These are phyloP conservation scores for Chrysemys picta DNA, from an alignment of 2,113 vertebrate species.

Conservation along the genomic window DNA sequence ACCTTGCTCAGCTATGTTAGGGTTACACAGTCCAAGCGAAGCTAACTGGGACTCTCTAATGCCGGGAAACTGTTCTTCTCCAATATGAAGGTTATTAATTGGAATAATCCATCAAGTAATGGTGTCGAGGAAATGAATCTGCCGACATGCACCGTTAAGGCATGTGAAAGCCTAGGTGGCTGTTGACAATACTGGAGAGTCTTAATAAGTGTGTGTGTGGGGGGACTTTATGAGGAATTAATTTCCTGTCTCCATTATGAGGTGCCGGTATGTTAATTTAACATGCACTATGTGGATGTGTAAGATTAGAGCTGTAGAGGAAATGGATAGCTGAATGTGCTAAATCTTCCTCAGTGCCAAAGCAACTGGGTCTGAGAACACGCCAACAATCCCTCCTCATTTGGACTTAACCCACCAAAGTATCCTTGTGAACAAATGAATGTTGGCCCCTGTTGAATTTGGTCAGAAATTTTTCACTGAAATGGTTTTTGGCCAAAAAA, in stretches of 20 bases:
- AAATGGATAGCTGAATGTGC: constrained; percentile 54
- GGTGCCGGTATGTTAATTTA: constrained; percentile 63
- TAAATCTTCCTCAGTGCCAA: constrained; percentile 69
- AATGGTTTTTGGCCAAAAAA: neutral
- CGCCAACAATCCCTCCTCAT: constrained; percentile 39
- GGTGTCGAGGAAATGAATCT: constrained; percentile 68
- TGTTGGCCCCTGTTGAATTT: neutral
- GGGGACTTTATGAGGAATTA: constrained; percentile 66
- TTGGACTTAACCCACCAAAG: neutral
- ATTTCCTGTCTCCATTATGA: constrained; percentile 71
- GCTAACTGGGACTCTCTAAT: neutral
- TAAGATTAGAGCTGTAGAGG: constrained; percentile 60
- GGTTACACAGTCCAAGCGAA: neutral
- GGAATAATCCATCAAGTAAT: constrained; percentile 61
- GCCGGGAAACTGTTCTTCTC: constrained; percentile 40
- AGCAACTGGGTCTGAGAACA: constrained; percentile 41
- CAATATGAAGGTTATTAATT: constrained; percentile 59
- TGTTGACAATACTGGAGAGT: constrained; percentile 64
- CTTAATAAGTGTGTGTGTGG: constrained; percentile 43
- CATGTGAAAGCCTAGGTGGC: constrained; percentile 38
- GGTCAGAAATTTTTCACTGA: neutral
- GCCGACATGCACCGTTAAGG: constrained; percentile 59
- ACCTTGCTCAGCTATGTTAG: neutral
- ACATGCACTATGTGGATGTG: constrained; percentile 57
- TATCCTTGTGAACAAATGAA: neutral